Evolutionary conservation across 2,113 vertebrate genomes (phyloP).

Genomic region (Oriolus oriolus): DNA sequence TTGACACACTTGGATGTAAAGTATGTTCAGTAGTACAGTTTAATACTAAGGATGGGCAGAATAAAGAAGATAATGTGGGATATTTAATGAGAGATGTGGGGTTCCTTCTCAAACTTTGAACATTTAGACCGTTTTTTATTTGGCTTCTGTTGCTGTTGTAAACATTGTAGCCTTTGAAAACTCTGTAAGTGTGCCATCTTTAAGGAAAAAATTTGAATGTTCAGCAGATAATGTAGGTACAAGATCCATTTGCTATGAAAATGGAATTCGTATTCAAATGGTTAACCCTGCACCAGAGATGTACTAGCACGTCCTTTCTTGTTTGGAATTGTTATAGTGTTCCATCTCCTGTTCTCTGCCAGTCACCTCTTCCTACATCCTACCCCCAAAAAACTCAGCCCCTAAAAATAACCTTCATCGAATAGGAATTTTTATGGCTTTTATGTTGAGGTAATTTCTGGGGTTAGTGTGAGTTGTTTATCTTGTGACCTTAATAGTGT

Average conservation of each 20-base stretch:
- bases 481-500: neutral
- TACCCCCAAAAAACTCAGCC: neutral
- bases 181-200: neutral
- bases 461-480: neutral
- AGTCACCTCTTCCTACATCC: neutral
- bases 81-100: neutral
- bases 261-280: neutral
- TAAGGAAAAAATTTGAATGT: neutral
- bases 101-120: neutral
- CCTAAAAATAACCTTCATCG: neutral
- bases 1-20: neutral
- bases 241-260: neutral
- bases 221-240: neutral
- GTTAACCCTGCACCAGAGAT: neutral
- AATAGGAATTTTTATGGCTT: neutral
- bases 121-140: neutral
- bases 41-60: neutral
- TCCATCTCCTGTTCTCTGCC: neutral
- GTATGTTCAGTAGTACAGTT: neutral
- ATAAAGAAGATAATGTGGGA: neutral
- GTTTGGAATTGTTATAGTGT: neutral
- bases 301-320: neutral
- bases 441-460: neutral
- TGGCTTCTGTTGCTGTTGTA: neutral
- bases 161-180: neutral